phyloP scores from a whole-genome alignment of 2,113 vertebrate species.

The Xenopus borealis region DNA sequence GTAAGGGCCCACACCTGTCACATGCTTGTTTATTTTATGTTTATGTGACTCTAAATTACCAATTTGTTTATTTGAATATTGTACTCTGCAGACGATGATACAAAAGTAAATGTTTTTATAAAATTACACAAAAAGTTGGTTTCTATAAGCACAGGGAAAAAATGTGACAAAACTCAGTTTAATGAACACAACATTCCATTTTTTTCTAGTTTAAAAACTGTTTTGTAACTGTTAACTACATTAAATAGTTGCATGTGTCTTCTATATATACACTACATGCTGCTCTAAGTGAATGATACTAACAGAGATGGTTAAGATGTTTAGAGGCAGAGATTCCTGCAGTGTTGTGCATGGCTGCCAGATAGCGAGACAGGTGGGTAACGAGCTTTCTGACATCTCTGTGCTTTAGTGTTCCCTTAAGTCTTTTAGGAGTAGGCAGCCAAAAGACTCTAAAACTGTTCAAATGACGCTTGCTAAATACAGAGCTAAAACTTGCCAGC shows the following conservation, averaged over 20 bases:
- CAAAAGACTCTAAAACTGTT: conserved; percentile 31
- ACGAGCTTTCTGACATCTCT: conserved; percentile 28
- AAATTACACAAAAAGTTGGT: no score
- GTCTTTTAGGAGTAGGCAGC: conserved; percentile 20
- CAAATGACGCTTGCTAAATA: conserved; percentile 28
- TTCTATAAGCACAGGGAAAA: no score
- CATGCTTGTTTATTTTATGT: no score
- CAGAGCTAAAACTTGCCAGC: conserved; percentile 12
- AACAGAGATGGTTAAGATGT: conserved; percentile 7
- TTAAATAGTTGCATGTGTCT: background rate
- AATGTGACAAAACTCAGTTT: no score
- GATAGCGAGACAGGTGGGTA: conserved; percentile 37
- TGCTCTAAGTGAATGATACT: background rate
- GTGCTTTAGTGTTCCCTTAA: conserved; percentile 36
- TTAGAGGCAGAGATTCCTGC: background rate
- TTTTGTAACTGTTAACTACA: no score
- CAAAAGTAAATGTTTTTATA: no score
- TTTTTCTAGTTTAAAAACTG: no score
- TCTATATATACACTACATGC: background rate
- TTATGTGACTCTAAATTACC: no score
- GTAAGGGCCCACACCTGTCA: no score
- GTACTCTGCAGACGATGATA: no score
- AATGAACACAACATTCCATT: no score
- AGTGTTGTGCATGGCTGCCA: background rate
- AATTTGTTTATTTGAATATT: no score